phyloP scores from a whole-genome alignment of 2,888 invertebrate genomes.

The Drosophila koepferae region DNA sequence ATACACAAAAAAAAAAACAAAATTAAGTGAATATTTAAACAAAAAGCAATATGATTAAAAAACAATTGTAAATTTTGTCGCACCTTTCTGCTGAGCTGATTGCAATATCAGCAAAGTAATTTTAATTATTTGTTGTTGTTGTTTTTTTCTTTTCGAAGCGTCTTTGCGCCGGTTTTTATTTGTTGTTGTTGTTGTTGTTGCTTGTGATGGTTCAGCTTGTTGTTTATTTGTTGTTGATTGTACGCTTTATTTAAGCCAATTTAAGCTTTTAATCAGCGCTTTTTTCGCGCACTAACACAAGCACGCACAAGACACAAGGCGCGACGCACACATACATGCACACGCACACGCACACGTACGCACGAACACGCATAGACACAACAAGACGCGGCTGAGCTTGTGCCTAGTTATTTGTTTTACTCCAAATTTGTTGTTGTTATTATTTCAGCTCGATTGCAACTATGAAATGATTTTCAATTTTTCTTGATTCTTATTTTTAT shows the following conservation, averaged over 20 bases:
- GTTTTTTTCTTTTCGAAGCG: slow-evolving; percentile 35
- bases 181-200: slow-evolving; percentile 12
- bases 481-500: slow-evolving; percentile 7
- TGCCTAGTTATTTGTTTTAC: slow-evolving; percentile 26
- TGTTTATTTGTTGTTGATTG: slow-evolving; percentile 25
- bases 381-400: slow-evolving; percentile 13
- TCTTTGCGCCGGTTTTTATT: slow-evolving; percentile 46
- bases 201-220: slow-evolving; percentile 37
- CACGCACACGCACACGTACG: neutral
- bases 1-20: too few species aligned
- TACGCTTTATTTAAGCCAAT: slow-evolving; percentile 50
- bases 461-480: slow-evolving; percentile 14
- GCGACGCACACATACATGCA: slow-evolving; percentile 5
- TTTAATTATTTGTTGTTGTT: slow-evolving; percentile 18
- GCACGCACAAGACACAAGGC: slow-evolving; percentile 5
- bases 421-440: slow-evolving; percentile 14
- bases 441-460: neutral
- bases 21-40: slow-evolving; percentile 5
- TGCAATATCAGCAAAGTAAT: slow-evolving; percentile 47
- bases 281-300: slow-evolving; percentile 14
- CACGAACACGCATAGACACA: slow-evolving; percentile 6
- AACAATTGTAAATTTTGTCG: slow-evolving; percentile 46
- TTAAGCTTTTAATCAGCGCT: slow-evolving; percentile 59
- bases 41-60: slow-evolving; percentile 29
- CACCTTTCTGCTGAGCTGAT: slow-evolving; percentile 69